Conservation (phyloP, 2,888 invertebrate genomes). For the Caenorhabditis becei region DNA sequence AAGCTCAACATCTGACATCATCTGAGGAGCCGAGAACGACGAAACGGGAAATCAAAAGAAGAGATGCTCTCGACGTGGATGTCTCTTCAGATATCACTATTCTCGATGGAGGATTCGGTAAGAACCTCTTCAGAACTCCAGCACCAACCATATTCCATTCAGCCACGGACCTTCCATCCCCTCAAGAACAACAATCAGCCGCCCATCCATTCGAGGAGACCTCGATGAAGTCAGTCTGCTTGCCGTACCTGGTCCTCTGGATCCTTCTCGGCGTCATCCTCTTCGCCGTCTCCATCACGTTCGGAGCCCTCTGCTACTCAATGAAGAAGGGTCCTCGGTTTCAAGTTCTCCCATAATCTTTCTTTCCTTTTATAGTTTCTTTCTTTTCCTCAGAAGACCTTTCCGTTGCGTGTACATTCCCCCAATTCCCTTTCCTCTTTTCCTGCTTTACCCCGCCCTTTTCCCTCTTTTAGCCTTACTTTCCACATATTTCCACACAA, state of each 20-base stretch:
- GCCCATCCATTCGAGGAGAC: slow-evolving; percentile 28
- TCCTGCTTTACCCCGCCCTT: slow-evolving; percentile 16
- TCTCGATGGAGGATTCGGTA: slow-evolving; percentile 76
- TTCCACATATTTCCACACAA: slow-evolving; percentile 33
- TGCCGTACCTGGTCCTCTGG: slow-evolving; percentile 70
- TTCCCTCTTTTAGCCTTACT: slow-evolving; percentile 7
- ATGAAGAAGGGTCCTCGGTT: slow-evolving; percentile 64
- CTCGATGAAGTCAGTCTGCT: slow-evolving; percentile 60
- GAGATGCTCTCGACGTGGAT: slow-evolving; percentile 77
- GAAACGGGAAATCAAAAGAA: slow-evolving; percentile 66
- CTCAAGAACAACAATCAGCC: slow-evolving; percentile 56
- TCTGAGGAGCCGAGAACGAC: slow-evolving; percentile 51
- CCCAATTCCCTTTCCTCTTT: not conserved
- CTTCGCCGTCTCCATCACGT: slow-evolving; percentile 66
- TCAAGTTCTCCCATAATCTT: slow-evolving; percentile 57
- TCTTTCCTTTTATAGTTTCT: not conserved
- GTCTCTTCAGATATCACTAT: slow-evolving; percentile 79
- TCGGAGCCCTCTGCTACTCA: slow-evolving; percentile 67
- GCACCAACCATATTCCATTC: slow-evolving; percentile 1
- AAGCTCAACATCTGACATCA: slow-evolving; percentile 48
- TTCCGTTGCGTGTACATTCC: slow-evolving; percentile 58
- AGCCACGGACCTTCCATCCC: slow-evolving; percentile 58
- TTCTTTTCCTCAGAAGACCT: slow-evolving; percentile 50
- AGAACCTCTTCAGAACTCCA: slow-evolving; percentile 11
- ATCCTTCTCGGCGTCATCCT: slow-evolving; percentile 66